Base-by-base conservation (phyloP, 1,140 invertebrate species). In the Drosophila obscura region DNA sequence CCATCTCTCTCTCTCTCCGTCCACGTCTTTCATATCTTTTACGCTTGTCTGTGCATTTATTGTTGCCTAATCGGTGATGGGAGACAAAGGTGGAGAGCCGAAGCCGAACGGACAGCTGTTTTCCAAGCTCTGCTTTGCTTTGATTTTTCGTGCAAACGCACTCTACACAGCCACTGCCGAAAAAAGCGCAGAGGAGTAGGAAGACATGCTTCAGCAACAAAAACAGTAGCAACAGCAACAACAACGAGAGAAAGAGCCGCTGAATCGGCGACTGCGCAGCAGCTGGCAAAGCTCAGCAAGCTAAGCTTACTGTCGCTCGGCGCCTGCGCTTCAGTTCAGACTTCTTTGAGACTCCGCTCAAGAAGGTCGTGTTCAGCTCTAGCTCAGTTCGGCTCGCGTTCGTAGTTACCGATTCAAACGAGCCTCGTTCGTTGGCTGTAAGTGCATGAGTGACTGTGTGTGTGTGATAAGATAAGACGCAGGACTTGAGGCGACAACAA, bases 331-430 rank as follows among this genome's bases (percentile, higher is more conserved):
- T 81, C 73, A 73, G 79, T 80, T 91, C 89, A 91, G 84, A 91
- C 89, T 83, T 91, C 84, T 89, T 89, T 89, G 79, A 80, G 89
- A 89, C 72, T 74, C 63, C 65, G 85, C 84, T 83, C 79, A 77
- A 80, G 90, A 91, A 91, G 89, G 89, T 91, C 84, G 89, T 85
- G 73, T 77, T 72, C 49, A 76, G 49, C 56, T 64, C 56, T 26
- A 26, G 31, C 66, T 43, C 67, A 59, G 26, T 60, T 61, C 64
- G 57, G 43, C 39, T 62, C 74, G 59, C 59, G 75, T 48, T 69
- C 60, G 74, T 56, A 22, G 56, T 35, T 59, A 59, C 51, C 50
- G 44, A 43, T 48, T 39, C 26, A 19, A 46, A 39, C 44, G 31
- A 11, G 28, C 43, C n/a, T 15, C 50, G 64, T 67, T 75, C 65